Conservation (phyloP, 1,140 invertebrate species). For the Olivierus martensii region DNA sequence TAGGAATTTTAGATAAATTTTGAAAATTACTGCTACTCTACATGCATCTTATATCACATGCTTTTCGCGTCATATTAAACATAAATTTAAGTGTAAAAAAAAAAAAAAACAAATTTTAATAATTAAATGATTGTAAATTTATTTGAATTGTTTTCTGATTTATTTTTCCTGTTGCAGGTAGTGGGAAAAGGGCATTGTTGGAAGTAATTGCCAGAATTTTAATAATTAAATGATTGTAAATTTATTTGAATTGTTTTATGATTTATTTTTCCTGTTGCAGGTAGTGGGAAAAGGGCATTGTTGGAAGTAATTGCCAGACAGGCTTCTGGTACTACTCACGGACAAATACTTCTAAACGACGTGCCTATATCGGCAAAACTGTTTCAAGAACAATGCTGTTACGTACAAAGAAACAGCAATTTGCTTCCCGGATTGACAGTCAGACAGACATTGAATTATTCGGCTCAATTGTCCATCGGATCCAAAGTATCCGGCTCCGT, state of each 20-base stretch:
- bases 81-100: too few relatives aligned
- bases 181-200: conserved; percentile 74
- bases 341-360: conserved; percentile 72
- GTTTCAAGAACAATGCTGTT: conserved; percentile 65
- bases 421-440: conserved; percentile 70
- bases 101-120: not conserved
- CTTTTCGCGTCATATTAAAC: too few relatives aligned
- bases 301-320: conserved; percentile 76
- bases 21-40: too few relatives aligned
- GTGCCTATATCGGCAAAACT: conserved; percentile 59
- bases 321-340: conserved; percentile 43
- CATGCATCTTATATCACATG: too few relatives aligned
- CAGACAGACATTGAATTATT: conserved; percentile 65
- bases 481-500: conserved; percentile 40
- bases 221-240: too few relatives aligned
- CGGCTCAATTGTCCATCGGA: conserved; percentile 43
- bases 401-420: conserved; percentile 66
- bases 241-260: too few relatives aligned
- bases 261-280: too few relatives aligned
- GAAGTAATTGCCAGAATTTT: conserved; percentile 83
- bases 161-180: conserved; percentile 51
- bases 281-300: conserved; percentile 76
- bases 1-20: too few relatives aligned
- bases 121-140: too few relatives aligned
- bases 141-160: too few relatives aligned